phyloP scores from a whole-genome alignment of 2,797 vertebrate species.

The Anguilla megastoma region DNA sequence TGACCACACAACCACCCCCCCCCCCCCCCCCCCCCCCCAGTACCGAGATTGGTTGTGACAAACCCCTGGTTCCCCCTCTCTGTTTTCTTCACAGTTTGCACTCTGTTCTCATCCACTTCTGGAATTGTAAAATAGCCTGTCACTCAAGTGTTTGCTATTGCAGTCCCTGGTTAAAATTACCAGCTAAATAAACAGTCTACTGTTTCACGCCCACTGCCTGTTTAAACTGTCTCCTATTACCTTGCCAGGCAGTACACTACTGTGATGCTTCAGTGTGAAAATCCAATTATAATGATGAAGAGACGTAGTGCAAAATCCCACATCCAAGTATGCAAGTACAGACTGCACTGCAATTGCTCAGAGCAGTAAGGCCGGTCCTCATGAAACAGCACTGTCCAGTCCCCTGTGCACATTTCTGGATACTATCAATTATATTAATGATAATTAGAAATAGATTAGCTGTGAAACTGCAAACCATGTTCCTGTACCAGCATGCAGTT shows the following conservation, averaged over 20 bases:
- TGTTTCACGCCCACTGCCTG: background rate
- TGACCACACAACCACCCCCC: no score
- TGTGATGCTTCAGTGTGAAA: background rate
- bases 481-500: background rate
- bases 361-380: background rate
- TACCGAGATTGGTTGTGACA: no score
- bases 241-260: background rate
- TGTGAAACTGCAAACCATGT: background rate
- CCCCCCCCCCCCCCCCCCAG: no score
- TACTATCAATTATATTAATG: background rate
- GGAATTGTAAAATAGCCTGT: background rate
- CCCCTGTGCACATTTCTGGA: background rate
- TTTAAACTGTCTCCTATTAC: background rate
- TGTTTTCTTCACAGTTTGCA: background rate
- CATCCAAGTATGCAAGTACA: background rate
- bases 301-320: background rate
- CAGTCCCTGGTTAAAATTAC: background rate
- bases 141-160: background rate
- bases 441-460: background rate
- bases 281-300: background rate
- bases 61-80: no score
- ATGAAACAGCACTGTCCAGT: background rate
- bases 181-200: background rate
- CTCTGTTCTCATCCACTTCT: background rate
- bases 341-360: background rate